Base-by-base conservation (phyloP, 2,113 vertebrate species). In the Megalops atlanticus region DNA sequence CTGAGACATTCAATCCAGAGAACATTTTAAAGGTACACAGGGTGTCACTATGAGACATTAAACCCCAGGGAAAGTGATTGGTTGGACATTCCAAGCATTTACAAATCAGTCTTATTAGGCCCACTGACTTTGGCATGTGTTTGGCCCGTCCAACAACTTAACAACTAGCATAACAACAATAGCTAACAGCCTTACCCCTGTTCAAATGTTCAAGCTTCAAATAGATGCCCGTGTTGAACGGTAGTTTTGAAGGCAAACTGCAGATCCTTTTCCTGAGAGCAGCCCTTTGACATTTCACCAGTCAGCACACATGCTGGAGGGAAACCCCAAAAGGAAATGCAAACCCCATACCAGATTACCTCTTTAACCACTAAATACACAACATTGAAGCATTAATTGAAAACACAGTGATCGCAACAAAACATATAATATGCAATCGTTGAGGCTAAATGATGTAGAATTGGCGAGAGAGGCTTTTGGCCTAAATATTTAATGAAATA, bases 401-500 rank as follows among this genome's bases (percentile, higher is more conserved):
- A 80, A 80, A 36, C 78, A 64, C 58, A 36, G n/a, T 11, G 12
- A 35, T 47, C 64, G 71, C 36, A 71, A 70, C 64, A 47, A 40
- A 73, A 43, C n/a, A 16, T 58, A 40, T 82, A 71, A 78, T 49
- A 75, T 64, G 52, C 38, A 31, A 81, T 73, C 49, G 33, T 82
- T 71, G 40, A n/a, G 24, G 31, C 11, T 76, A 77, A 70, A 77
- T 16, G 31, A 27, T 11, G 74, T 27, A 27, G 35, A 33, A 31
- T 52, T 31, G 1, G 27, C 16, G 21, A 49, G 31, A 69, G 54
- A 40, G 40, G 77, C n/a, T 68, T 41, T 45, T 5, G 11, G 80
- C 64, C 64, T 77, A 77, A 77, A 82, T 78, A 78, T 77, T 82
- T 77, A 77, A 82, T 82, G 68, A 52, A 82, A 77, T 83, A 74